phyloP scores from a whole-genome alignment of 92 coral and sea anemone species.

The Zoanthus solanderi region DNA sequence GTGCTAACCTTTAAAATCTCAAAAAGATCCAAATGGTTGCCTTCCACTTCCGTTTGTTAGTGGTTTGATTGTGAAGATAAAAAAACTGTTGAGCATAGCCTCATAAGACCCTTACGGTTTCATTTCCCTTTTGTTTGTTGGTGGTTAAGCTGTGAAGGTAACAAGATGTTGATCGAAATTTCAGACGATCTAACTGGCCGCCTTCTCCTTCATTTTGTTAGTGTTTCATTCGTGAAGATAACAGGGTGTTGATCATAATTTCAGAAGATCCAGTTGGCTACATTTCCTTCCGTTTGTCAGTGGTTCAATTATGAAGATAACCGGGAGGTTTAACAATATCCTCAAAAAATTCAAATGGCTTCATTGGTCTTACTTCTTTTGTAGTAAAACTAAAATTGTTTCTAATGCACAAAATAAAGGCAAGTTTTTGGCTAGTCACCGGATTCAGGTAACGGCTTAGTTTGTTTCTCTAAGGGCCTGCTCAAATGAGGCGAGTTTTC shows the following conservation, averaged over 20 bases:
- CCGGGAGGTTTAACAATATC: background rate
- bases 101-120: too few relatives aligned
- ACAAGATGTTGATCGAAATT: background rate
- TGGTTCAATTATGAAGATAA: conserved; percentile 9
- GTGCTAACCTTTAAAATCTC: background rate
- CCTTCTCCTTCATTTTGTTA: background rate
- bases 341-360: too few relatives aligned
- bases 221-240: conserved; percentile 5
- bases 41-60: background rate
- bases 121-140: background rate
- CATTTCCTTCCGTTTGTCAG: background rate
- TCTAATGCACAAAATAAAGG: too few relatives aligned
- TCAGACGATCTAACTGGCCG: too few relatives aligned
- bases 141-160: conserved; percentile 4
- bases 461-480: too few relatives aligned
- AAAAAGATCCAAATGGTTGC: too few relatives aligned
- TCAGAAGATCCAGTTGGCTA: background rate
- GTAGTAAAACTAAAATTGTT: too few relatives aligned
- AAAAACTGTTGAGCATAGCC: background rate
- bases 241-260: conserved; percentile 7
- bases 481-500: too few relatives aligned
- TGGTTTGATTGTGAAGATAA: background rate
- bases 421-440: too few relatives aligned
- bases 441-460: too few relatives aligned
- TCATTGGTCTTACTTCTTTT: too few relatives aligned